Base-by-base conservation (phyloP, 2,888 invertebrate genomes). In the Dynastes maya region DNA sequence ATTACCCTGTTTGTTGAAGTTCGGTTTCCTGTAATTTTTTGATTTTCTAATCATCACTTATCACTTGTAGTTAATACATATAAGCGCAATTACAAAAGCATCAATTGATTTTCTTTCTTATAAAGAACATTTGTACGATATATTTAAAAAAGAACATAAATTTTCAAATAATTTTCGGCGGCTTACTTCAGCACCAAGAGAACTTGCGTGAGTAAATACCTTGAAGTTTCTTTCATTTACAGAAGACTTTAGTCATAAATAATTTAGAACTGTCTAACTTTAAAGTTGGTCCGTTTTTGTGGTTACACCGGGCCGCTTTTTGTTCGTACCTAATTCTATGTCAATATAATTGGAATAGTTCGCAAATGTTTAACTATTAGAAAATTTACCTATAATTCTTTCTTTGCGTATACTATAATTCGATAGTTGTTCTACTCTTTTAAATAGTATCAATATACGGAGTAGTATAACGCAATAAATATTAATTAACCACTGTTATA, bases 231-330 rank as follows among this genome's bases (percentile, higher is more conserved):
- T 68, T 77, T 51, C 55, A 58, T 68, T 65, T 55, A 58, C 68
- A 58, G 77, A 77, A 77, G 55, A 77, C 77, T 77, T 68, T 40
- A 29, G 9, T 32, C 77, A 67, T 77, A 77, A 77, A 77, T 77
- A 77, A 58, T 68, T 65, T 68, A 68, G 55, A 77, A 55, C 77
- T 77, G 77, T 68, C 77, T 77, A 77, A 77, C 77, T 77, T 68
- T 32, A 68, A 76, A 45, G 53, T 67, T 68, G 32, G 68, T 16
- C 37, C 55, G 58, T 77, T 77, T 77, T 68, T 77, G 77, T 37
- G 77, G 77, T 68, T 55, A 22, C 55, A 58, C 55, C 53, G 27
- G 53, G 22, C 13, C 16, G 45, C 32, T 55, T 77, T 77, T 77
- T 77, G 67, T 45, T 49, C 16, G 55, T 5, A 37, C 32, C 32